A percentile compares a stretch with the other conserved stretches of the same genome.
phyloP scores from a whole-genome alignment of 2,797 vertebrate genomes.

The Dicrostonyx torquatus region DNA sequence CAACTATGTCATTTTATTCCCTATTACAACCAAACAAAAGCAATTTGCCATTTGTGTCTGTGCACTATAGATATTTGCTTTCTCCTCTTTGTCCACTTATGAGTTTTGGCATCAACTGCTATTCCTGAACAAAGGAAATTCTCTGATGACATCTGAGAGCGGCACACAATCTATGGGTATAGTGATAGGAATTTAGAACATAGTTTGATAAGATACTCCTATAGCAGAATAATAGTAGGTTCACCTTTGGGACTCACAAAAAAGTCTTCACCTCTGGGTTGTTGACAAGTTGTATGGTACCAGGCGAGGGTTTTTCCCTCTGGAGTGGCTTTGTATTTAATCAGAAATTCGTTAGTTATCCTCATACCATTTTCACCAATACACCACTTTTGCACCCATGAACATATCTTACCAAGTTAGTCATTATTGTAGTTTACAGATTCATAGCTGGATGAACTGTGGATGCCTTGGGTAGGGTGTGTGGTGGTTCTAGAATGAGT shows the following conservation, averaged over 20 bases:
- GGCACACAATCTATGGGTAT: not conserved
- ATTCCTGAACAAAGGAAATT: not conserved
- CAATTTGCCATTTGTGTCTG: not conserved
- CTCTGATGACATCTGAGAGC: not conserved
- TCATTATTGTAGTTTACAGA: not conserved
- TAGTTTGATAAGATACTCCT: not conserved
- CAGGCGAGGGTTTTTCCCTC: not conserved
- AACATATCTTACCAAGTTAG: not conserved
- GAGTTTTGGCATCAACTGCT: not conserved
- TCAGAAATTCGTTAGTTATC: not conserved
- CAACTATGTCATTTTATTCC: not conserved
- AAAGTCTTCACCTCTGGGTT: not conserved
- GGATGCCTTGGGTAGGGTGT: not conserved
- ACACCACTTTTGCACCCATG: not conserved
- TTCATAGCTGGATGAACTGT: not conserved
- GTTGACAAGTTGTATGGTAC: not conserved
- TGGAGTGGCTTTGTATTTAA: not conserved
- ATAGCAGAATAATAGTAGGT: not conserved
- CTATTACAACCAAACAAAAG: not conserved
- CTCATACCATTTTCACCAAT: not conserved
- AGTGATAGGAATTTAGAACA: not conserved
- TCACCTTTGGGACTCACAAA: not conserved
- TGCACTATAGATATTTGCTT: not conserved
- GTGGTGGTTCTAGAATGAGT: not conserved
- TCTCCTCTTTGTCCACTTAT: not conserved